Percentiles rank a stretch among this genome's conserved stretches.
Conservation (phyloP, 2,113 vertebrate species). For the Chroicocephalus ridibundus region DNA sequence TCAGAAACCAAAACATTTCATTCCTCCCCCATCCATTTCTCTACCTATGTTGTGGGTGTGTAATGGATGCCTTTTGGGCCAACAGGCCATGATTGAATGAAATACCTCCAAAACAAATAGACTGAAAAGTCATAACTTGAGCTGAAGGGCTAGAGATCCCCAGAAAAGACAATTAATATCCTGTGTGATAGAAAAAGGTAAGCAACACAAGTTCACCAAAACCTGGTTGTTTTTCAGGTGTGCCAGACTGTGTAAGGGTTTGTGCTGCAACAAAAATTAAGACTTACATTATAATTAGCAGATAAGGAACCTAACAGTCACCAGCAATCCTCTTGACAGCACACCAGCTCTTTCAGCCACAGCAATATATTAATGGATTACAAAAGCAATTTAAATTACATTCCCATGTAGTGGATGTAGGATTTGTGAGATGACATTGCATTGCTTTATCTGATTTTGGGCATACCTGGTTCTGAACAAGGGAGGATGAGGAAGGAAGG, state of each 20-base stretch:
- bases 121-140: neutral
- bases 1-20: neutral
- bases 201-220: neutral
- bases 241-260: neutral
- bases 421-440: neutral
- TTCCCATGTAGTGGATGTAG: neutral
- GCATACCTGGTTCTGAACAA: neutral
- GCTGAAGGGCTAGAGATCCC: neutral
- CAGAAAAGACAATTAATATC: neutral
- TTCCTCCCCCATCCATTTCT: neutral
- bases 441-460: neutral
- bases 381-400: neutral
- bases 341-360: accelerated
- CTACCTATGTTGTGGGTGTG: neutral
- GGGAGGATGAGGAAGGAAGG: neutral
- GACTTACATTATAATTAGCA: neutral
- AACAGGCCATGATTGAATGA: neutral
- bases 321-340: neutral
- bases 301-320: neutral
- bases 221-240: neutral
- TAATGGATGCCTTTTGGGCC: neutral
- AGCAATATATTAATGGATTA: neutral
- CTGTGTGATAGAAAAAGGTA: neutral
- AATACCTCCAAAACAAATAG: neutral
- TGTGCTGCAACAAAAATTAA: neutral